Evolutionary conservation across 2,113 vertebrate genomes (phyloP).

Genomic region (Alouatta palliata): DNA sequence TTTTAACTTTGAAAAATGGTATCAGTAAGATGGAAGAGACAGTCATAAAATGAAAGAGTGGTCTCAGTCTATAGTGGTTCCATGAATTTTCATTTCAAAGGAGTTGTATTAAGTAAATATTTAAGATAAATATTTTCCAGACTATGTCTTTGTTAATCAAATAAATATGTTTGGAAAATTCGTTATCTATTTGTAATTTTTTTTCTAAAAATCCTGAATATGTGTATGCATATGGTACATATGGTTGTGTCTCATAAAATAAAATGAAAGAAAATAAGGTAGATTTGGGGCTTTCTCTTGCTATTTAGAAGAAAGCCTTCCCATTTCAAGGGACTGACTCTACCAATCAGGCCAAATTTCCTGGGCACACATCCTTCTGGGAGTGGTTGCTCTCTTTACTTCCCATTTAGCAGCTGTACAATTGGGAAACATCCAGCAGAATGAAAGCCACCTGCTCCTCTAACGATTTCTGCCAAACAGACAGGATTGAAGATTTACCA

Average conservation of each 20-base stretch:
- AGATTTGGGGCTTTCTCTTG: not conserved
- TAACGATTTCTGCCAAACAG: conserved; percentile 58
- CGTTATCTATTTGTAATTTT: not conserved
- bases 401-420: conserved; percentile 76
- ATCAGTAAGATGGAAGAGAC: not conserved
- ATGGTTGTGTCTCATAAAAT: not conserved
- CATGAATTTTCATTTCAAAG: not conserved
- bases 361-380: conserved; percentile 64
- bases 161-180: not conserved
- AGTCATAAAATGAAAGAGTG: not conserved
- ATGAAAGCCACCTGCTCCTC: conserved; percentile 76
- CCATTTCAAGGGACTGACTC: not conserved
- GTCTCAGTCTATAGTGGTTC: not conserved
- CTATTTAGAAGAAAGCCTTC: conserved; percentile 17
- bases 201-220: not conserved
- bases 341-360: conserved; percentile 59
- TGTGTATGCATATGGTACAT: not conserved
- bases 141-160: not conserved
- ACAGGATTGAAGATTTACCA: conserved; percentile 61
- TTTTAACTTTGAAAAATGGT: not conserved
- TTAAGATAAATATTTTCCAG: not conserved
- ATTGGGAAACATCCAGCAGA: conserved; percentile 73
- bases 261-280: not conserved
- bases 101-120: not conserved
- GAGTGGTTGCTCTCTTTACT: conserved; percentile 67